A percentile compares a stretch with the other conserved stretches of the same genome.
These are phyloP conservation scores for Aurelia aurita DNA, from an alignment of 30 jellyfish, hydroid and myxozoan genomes.

Conservation along the genomic window DNA sequence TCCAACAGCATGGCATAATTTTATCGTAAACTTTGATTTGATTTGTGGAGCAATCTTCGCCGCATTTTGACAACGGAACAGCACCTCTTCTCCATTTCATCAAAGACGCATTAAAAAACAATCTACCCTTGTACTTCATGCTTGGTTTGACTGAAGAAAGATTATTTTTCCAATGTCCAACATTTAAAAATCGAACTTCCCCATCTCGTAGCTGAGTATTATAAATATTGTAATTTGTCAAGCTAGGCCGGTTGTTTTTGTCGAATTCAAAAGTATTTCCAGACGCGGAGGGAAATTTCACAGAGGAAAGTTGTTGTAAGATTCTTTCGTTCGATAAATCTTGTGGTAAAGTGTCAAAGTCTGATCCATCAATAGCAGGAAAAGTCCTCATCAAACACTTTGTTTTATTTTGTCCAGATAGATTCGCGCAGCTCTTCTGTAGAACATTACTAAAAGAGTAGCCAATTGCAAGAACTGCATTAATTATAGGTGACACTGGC, in stretches of 20 bases:
- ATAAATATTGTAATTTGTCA: conserved; percentile 31
- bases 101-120: not conserved
- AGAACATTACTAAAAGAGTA: conserved; percentile 19
- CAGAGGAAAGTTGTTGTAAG: not conserved
- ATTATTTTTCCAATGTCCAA: conserved; percentile 40
- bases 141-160: not conserved
- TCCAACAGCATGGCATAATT: conserved; percentile 56
- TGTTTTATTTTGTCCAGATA: not conserved
- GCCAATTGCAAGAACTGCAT: conserved; percentile 41
- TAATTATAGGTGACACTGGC: conserved; percentile 79
- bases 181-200: not conserved
- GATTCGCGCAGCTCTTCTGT: not conserved
- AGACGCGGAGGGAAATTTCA: not conserved
- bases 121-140: conserved; percentile 4
- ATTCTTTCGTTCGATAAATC: no score
- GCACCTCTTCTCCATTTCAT: conserved; percentile 30
- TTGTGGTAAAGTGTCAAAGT: no score
- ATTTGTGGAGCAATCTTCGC: conserved; percentile 17
- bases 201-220: conserved; percentile 17
- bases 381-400: not conserved
- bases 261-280: conserved; percentile 31
- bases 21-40: conserved; percentile 17
- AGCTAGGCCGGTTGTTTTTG: conserved; percentile 1
- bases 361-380: no score
- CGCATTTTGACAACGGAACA: conserved; percentile 20